phyloP scores from a whole-genome alignment of 2,113 vertebrate genomes.

The Mohoua ochrocephala region DNA sequence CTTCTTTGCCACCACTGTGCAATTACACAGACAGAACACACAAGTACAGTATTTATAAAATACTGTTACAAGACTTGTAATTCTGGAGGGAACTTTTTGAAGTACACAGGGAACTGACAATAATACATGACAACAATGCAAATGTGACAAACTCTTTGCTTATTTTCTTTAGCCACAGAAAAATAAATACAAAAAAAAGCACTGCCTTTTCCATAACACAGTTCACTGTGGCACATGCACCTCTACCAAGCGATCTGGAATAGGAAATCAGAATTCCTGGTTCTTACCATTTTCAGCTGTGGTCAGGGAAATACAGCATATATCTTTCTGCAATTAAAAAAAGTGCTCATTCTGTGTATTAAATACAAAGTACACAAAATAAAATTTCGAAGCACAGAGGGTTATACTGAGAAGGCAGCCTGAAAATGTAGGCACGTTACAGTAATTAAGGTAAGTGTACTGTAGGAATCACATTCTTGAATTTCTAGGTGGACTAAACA shows the following conservation, averaged over 20 bases:
- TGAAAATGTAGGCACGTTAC: slow-evolving; percentile 88
- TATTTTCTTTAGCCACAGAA: slow-evolving; percentile 57
- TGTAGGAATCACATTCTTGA: slow-evolving; percentile 74
- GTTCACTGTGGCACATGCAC: slow-evolving; percentile 75
- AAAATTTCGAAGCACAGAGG: slow-evolving; percentile 82
- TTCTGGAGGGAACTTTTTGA: slow-evolving; percentile 58
- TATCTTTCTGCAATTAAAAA: slow-evolving; percentile 68
- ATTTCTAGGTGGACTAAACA: slow-evolving; percentile 53
- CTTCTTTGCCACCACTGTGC: slow-evolving; percentile 25
- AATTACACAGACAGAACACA: slow-evolving; percentile 34
- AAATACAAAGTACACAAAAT: slow-evolving; percentile 90
- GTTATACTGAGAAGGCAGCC: slow-evolving; percentile 85
- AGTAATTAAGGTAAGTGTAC: slow-evolving; percentile 77
- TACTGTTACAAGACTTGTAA: slow-evolving; percentile 43
- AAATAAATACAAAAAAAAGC: slow-evolving; percentile 73
- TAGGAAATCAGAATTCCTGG: slow-evolving; percentile 48
- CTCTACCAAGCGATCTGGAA: slow-evolving; percentile 49
- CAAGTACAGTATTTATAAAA: slow-evolving; percentile 61
- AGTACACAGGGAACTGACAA: slow-evolving; percentile 58
- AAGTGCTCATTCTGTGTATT: slow-evolving; percentile 92
- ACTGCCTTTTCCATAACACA: slow-evolving; percentile 63
- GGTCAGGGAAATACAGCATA: slow-evolving; percentile 51
- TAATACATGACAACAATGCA: slow-evolving; percentile 50
- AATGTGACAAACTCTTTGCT: slow-evolving; percentile 43
- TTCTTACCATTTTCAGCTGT: slow-evolving; percentile 54